phyloP scores from a whole-genome alignment of 64 coral and sea anemone genomes.

The Actinia tenebrosa region DNA sequence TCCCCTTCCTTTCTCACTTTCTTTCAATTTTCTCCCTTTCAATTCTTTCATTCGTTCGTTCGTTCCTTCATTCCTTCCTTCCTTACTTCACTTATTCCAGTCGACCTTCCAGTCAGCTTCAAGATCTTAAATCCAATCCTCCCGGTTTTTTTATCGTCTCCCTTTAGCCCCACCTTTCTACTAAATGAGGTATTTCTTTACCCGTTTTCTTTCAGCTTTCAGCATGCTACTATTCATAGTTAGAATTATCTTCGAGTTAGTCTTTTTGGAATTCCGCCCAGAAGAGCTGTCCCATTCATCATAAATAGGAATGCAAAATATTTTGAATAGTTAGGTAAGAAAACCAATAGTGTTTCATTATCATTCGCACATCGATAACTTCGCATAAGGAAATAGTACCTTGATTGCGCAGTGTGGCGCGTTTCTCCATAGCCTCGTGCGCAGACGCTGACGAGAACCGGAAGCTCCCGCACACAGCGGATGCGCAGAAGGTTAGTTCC shows the following conservation, averaged over 20 bases:
- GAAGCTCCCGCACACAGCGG: too few relatives aligned
- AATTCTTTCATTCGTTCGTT: not conserved
- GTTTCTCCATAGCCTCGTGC: too few relatives aligned
- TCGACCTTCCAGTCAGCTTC: too few relatives aligned
- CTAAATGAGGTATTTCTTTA: not conserved
- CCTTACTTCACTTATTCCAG: not conserved
- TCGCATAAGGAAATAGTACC: too few relatives aligned
- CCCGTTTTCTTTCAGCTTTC: constrained; percentile 52
- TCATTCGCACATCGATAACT: too few relatives aligned
- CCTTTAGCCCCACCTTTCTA: too few relatives aligned
- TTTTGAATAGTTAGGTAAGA: not conserved
- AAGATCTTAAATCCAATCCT: too few relatives aligned
- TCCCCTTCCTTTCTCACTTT: too few relatives aligned
- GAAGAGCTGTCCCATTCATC: constrained; percentile 62
- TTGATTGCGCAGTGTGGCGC: too few relatives aligned
- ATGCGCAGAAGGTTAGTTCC: too few relatives aligned
- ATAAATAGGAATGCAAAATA: not conserved
- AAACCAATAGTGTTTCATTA: not conserved
- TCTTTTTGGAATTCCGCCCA: constrained; percentile 85
- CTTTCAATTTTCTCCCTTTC: not conserved
- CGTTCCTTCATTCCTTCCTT: not conserved
- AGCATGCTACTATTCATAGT: constrained; percentile 83
- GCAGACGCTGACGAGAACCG: too few relatives aligned
- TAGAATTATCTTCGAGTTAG: constrained; percentile 87
- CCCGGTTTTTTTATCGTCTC: too few relatives aligned